Evolutionary conservation across 2,797 vertebrate species (phyloP), one percentile per base, ranked within the genome.

Genomic region (Acestrorhynchus altus): DNA sequence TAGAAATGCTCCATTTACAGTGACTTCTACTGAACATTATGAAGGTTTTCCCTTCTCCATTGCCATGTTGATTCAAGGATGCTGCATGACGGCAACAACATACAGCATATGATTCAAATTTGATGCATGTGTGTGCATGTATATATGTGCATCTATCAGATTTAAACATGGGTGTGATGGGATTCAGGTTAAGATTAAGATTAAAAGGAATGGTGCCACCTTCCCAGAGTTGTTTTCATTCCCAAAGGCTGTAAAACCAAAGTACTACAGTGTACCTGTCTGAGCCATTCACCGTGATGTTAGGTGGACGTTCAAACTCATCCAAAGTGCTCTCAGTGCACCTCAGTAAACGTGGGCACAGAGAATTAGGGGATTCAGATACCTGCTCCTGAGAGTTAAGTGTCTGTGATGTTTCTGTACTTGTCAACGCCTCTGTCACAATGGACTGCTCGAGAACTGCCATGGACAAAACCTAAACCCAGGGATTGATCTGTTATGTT

Each of bases 361-460:
- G 46, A 26, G 46, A 6, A 20, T 74, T 26, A 24, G 15, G 67
- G 28, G 56, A 56, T 20, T 47, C 8, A 72, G 72, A 73, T 92
- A 94, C 94, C 92, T 94, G 92, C 84, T 95, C 93, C 64, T 87
- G 89, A 91, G 88, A 91, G 91, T 90, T 4, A 90, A 69, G 90
- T 73, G 90, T 74, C 22, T 88, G 91, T 74, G 88, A 85, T 90
- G 92, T 92, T 89, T 93, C 93, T 89, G 89, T 89, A 85, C 90
- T 68, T 82, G 91, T 71, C 83, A 87, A 87, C 87, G 93, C 90
- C 87, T 93, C 92, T 92, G 91, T 92, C 91, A 91, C 93, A 93
- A 91, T 92, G 86, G 92, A 90, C 90, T 93, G 88, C 83, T 94
- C 94, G 91, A 94, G 92, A 77, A 93, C 92, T 88, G 93, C 93